Evolutionary conservation across 2,888 invertebrate genomes (phyloP).

Genomic region (Agrochola lychnidis): DNA sequence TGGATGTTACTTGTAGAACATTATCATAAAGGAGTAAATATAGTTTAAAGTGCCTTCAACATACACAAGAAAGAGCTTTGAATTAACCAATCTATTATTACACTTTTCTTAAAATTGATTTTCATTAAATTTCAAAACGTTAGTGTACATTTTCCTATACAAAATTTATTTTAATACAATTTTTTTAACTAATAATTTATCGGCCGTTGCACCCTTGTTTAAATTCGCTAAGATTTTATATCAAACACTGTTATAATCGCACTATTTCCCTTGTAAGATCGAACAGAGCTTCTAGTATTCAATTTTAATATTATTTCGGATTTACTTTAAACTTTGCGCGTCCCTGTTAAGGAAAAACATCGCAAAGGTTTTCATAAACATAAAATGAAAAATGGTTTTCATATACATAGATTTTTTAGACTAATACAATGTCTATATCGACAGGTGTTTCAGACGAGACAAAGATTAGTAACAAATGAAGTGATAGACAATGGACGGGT

Average conservation of each 20-base stretch:
- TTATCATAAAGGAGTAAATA: slow-evolving; percentile 34
- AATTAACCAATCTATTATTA: slow-evolving; percentile 19
- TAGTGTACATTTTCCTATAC: slow-evolving; percentile 56
- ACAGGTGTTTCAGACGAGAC: not conserved
- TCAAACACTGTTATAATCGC: slow-evolving; percentile 7
- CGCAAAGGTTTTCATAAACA: no score
- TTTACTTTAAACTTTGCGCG: slow-evolving; percentile 7
- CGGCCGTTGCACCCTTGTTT: slow-evolving; percentile 57
- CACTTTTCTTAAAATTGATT: slow-evolving; percentile 15
- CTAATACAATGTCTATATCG: not conserved
- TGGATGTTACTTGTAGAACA: slow-evolving; percentile 4
- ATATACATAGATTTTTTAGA: not conserved
- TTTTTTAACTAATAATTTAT: slow-evolving; percentile 46
- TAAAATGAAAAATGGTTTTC: slow-evolving; percentile 21
- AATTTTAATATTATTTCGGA: not conserved
- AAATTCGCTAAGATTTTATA: slow-evolving; percentile 55
- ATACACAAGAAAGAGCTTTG: slow-evolving; percentile 3
- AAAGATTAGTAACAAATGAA: slow-evolving; percentile 16
- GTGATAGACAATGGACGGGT: not conserved
- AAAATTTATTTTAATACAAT: slow-evolving; percentile 56
- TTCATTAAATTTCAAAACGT: slow-evolving; percentile 19
- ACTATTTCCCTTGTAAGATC: not conserved
- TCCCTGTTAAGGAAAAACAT: not conserved
- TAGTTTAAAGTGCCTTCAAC: slow-evolving; percentile 6
- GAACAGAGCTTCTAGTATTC: slow-evolving; percentile 19